These are phyloP conservation scores for Lepidocolaptes lacrymiger DNA, from an alignment of 2,797 vertebrate genomes.

Conservation along the genomic window DNA sequence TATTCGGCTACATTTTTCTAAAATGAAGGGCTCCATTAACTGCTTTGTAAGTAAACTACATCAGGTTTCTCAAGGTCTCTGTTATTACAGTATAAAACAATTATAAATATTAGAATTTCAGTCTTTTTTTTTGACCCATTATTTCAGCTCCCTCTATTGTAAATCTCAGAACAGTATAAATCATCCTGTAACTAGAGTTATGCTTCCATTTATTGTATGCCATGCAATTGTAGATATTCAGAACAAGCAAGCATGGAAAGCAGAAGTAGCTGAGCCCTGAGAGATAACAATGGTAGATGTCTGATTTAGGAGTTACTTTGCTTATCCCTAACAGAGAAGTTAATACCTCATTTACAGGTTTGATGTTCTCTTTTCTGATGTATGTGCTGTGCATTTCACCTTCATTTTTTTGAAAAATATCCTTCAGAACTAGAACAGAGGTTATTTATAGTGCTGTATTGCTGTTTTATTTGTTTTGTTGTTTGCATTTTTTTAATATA, in stretches of 20 bases:
- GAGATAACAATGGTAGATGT: background rate
- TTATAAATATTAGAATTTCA: background rate
- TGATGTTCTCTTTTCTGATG: background rate
- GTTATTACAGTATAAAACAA: background rate
- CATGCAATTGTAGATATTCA: background rate
- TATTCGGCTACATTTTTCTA: background rate
- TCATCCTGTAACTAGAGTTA: background rate
- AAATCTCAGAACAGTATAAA: background rate
- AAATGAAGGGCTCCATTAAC: background rate
- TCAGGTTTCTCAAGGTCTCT: background rate
- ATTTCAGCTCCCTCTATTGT: background rate
- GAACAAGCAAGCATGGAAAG: background rate
- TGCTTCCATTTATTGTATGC: background rate
- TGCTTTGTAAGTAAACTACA: background rate
- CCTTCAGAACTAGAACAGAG: conserved; percentile 31
- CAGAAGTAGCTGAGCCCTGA: background rate
- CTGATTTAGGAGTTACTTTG: background rate
- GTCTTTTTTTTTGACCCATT: background rate
- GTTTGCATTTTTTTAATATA: background rate
- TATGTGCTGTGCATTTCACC: background rate
- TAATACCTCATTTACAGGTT: background rate
- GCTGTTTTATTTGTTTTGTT: background rate
- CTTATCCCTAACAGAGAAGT: background rate
- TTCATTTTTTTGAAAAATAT: conserved; percentile 29
- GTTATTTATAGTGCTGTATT: background rate